A percentile compares a stretch with the other conserved stretches of the same genome.
Conservation (phyloP, 2,888 invertebrate species). For the Clitarchus hookeri region DNA sequence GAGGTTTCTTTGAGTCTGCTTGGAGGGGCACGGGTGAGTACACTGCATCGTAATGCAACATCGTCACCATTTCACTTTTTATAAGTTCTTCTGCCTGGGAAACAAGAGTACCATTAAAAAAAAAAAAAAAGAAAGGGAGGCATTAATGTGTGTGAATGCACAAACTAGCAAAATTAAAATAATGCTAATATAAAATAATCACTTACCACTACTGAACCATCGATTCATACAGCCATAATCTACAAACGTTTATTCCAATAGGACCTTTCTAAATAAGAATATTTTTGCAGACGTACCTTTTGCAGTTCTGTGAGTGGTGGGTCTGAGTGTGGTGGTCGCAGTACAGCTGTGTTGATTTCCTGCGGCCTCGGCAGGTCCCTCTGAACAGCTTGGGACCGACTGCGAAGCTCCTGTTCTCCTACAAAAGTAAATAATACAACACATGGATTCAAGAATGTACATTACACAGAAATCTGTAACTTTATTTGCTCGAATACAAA, state of each 20-base stretch:
- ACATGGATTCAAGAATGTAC: too few relatives aligned
- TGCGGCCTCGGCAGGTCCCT: constrained; percentile 80
- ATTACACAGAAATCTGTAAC: too few relatives aligned
- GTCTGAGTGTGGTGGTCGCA: constrained; percentile 76
- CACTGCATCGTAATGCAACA: constrained; percentile 89
- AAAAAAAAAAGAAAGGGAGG: too few relatives aligned
- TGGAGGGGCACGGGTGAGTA: constrained; percentile 67
- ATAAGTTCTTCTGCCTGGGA: constrained; percentile 90
- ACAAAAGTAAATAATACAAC: constrained; percentile 32
- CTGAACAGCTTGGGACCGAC: constrained; percentile 86
- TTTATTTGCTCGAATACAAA: too few relatives aligned
- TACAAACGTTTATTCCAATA: neutral
- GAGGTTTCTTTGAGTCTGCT: constrained; percentile 54
- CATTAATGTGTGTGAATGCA: too few relatives aligned
- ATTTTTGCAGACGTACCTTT: constrained; percentile 56
- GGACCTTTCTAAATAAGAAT: neutral
- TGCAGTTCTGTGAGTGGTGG: constrained; percentile 84
- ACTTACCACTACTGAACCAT: neutral
- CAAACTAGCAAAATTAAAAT: too few relatives aligned
- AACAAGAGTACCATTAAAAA: neutral
- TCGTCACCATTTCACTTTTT: constrained; percentile 94
- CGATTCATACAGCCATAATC: too few relatives aligned
- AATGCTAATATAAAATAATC: too few relatives aligned
- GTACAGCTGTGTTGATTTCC: constrained; percentile 82
- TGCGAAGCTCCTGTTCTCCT: constrained; percentile 70